Conservation (phyloP, 1,140 invertebrate genomes). For the Cryptotermes secundus region DNA sequence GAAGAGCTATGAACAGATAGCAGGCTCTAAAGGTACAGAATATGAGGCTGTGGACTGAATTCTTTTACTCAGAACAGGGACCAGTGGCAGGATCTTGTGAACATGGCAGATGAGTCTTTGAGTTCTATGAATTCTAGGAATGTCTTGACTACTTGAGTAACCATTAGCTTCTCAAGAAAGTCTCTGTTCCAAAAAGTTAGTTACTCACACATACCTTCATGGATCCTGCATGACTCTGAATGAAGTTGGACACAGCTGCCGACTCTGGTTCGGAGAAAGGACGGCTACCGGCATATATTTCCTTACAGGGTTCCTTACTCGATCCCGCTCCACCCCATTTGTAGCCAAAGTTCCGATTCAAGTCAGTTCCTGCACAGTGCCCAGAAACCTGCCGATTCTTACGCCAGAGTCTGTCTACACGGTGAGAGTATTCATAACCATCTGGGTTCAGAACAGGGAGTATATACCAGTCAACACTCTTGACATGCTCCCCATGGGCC, state of each 20-base stretch:
- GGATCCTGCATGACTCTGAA: not conserved
- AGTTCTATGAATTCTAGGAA: no score
- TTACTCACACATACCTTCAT: constrained; percentile 26
- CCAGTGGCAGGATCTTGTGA: no score
- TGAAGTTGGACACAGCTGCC: constrained; percentile 47
- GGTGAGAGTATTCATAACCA: constrained; percentile 53
- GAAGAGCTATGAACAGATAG: no score
- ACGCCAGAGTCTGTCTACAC: constrained; percentile 56
- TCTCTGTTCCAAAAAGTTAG: no score
- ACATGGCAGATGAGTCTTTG: no score
- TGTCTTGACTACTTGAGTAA: no score
- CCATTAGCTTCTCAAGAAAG: no score
- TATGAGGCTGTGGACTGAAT: no score
- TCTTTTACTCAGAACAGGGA: no score
- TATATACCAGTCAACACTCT: constrained; percentile 53
- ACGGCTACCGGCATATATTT: constrained; percentile 73
- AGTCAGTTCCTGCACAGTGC: constrained; percentile 57
- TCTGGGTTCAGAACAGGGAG: constrained; percentile 63
- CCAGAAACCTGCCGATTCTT: constrained; percentile 44
- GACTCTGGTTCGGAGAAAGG: constrained; percentile 88
- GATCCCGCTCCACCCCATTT: constrained; percentile 71
- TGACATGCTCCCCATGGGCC: constrained; percentile 26
- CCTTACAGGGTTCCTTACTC: constrained; percentile 72
- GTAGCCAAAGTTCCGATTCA: constrained; percentile 71
- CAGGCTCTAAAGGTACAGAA: no score